Conservation (phyloP, 2,113 vertebrate species). For the Sarotherodon lohbergeri region DNA sequence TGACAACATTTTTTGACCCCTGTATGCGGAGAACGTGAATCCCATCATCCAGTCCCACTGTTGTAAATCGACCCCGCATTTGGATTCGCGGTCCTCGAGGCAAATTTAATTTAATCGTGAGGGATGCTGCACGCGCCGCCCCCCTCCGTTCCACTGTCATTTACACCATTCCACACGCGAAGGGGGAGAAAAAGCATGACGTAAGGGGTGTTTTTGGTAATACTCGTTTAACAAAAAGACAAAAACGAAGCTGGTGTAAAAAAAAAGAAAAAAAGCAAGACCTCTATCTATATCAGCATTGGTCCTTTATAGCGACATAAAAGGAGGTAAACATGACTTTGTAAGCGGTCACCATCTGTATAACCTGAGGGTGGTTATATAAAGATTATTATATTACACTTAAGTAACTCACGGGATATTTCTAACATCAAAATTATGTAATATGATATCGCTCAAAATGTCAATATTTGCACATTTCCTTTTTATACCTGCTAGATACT, state of each 20-base stretch:
- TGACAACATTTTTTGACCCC: not conserved
- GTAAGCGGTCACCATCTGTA: not conserved
- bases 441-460: not conserved
- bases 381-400: not conserved
- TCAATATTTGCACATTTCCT: not conserved
- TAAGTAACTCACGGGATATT: not conserved
- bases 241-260: not conserved
- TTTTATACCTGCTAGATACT: not conserved
- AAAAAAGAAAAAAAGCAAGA: not conserved
- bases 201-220: constrained; percentile 4
- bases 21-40: not conserved
- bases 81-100: not conserved
- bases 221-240: not conserved
- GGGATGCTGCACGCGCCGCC: not conserved
- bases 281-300: not conserved
- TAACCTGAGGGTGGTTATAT: not conserved
- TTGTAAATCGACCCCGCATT: not conserved
- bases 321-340: not conserved
- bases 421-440: not conserved
- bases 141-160: not conserved
- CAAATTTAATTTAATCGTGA: not conserved
- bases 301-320: not conserved
- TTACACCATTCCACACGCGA: constrained; percentile 5
- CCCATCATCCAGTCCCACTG: not conserved
- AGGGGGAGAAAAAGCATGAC: not conserved